These are phyloP conservation scores for Jaculus jaculus DNA, from an alignment of 2,113 vertebrate genomes.

Conservation along the genomic window DNA sequence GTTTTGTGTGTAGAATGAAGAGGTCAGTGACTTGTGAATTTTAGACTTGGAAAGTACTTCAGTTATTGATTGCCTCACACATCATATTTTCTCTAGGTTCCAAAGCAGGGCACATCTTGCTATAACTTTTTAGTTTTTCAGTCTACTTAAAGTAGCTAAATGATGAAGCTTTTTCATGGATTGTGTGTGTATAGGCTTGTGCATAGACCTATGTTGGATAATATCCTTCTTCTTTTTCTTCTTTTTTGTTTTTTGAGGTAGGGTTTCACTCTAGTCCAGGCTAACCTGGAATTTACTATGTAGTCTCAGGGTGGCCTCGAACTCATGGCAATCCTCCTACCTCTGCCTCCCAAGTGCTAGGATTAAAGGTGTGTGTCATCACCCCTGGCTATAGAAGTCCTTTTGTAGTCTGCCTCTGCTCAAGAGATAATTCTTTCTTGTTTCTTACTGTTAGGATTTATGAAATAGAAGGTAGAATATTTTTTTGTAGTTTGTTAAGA, in stretches of 20 bases:
- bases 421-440: background rate
- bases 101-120: background rate
- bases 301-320: no score
- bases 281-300: no score
- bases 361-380: no score
- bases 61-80: background rate
- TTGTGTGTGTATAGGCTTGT: background rate
- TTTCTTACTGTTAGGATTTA: constrained; percentile 47
- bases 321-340: no score
- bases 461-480: background rate
- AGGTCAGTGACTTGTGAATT: background rate
- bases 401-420: constrained; percentile 39
- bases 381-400: no score
- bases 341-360: no score
- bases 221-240: background rate
- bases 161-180: background rate
- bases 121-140: background rate
- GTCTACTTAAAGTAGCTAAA: background rate
- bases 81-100: background rate
- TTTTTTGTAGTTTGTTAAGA: background rate
- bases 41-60: background rate
- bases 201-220: background rate
- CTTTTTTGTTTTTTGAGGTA: no score
- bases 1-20: constrained; percentile 21
- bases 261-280: no score